A percentile compares a stretch with the other conserved stretches of the same genome.
These are phyloP conservation scores for Argyresthia goedartella DNA, from an alignment of 2,888 invertebrate species.

Conservation along the genomic window DNA sequence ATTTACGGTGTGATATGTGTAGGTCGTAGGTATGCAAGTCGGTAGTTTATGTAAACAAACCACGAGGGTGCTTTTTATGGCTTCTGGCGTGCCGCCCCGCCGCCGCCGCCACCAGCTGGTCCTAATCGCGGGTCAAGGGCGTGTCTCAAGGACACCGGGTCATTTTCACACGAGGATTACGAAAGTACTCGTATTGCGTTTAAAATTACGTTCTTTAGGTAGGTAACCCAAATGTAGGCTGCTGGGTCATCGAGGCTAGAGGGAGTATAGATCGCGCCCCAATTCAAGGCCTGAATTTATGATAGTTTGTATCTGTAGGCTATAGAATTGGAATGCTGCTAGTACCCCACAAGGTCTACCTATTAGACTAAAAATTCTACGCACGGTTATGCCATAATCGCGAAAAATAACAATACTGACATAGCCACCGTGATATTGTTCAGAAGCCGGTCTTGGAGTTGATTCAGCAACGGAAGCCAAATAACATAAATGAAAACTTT, in stretches of 20 bases:
- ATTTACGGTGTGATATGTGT: too few species aligned
- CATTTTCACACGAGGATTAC: not conserved
- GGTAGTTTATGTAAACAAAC: not conserved
- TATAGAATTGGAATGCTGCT: not conserved
- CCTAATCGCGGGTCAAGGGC: conserved; percentile 25
- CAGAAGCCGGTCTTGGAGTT: conserved; percentile 33
- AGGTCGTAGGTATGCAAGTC: not conserved
- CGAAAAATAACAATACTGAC: conserved; percentile 49
- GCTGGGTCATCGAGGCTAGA: not conserved
- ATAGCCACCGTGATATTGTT: conserved; percentile 31
- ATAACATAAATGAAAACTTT: conserved; percentile 29
- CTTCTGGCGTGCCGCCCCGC: conserved; percentile 26
- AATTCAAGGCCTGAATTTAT: not conserved
- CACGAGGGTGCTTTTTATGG: conserved; percentile 28
- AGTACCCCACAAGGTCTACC: too few species aligned
- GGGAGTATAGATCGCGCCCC: not conserved
- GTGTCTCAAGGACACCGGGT: not conserved
- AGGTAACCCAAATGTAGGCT: not conserved
- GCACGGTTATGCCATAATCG: too few species aligned
- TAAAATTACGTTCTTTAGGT: not conserved
- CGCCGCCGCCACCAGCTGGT: conserved; percentile 17
- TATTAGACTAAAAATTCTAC: too few species aligned
- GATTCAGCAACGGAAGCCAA: conserved; percentile 39
- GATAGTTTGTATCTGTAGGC: not conserved
- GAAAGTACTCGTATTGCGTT: not conserved